Evolutionary conservation across 1,140 invertebrate genomes (phyloP).

Genomic region (Ruditapes philippinarum): DNA sequence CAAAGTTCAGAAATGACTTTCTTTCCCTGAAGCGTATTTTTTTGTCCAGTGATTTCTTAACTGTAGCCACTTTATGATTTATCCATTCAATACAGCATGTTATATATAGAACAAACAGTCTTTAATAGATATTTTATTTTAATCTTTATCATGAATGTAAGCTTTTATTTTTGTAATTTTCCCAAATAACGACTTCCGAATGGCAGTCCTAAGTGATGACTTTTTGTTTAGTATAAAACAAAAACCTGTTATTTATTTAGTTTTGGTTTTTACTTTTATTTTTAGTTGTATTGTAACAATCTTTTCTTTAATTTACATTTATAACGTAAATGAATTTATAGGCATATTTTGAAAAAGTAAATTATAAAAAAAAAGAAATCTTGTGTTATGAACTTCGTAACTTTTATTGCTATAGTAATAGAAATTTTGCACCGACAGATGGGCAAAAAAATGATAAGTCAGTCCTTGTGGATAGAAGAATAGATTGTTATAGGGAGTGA

Average conservation of each 20-base stretch:
- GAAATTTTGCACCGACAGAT: too few species aligned
- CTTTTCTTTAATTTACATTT: background rate
- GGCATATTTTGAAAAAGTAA: too few species aligned
- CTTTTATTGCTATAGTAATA: too few species aligned
- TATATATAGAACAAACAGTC: background rate
- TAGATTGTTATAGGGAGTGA: slow-evolving; percentile 17
- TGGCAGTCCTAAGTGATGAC: background rate
- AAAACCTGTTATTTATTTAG: background rate
- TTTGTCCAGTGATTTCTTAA: slow-evolving; percentile 25
- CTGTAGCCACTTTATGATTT: slow-evolving; percentile 23
- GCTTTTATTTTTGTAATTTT: background rate
- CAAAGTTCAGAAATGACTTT: background rate
- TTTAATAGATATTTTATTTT: background rate
- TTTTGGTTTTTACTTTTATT: background rate
- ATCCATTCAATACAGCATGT: slow-evolving; percentile 15
- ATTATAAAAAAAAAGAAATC: too few species aligned
- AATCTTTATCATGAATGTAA: too few species aligned
- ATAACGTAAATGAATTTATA: too few species aligned
- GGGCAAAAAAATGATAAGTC: too few species aligned
- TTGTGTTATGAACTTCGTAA: too few species aligned
- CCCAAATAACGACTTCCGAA: background rate
- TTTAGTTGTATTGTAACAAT: slow-evolving; percentile 23
- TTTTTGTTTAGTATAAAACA: background rate
- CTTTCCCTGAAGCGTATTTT: background rate
- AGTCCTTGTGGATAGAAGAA: background rate